Base-by-base conservation (phyloP, 2,797 vertebrate genomes). In the Hoplostethus atlanticus region DNA sequence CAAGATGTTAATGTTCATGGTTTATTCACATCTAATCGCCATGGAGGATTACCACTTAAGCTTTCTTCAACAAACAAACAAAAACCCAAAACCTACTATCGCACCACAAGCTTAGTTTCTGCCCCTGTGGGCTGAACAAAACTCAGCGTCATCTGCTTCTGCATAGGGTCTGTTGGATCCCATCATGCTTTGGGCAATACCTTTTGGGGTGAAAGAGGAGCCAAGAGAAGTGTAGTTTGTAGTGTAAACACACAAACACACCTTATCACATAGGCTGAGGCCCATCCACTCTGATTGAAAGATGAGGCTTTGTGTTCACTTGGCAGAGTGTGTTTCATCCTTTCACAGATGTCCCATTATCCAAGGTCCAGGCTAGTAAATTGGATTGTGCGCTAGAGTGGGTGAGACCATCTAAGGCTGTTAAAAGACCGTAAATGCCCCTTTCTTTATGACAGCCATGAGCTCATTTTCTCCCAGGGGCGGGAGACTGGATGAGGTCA, bases 401-500 rank as follows among this genome's bases (percentile, higher is more conserved):
- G 64, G 73, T 69, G 67, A 67, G 68, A 68, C 73, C 84, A 77
- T 86, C 73, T 76, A 82, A 83, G 86, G 86, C 86, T 81, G 89
- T 90, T 86, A 91, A 93, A 83, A 77, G 75, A 62, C 84, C 54
- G 38, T 91, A 88, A 93, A 94, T 84, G 85, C 83, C 53, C 71
- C 71, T 84, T 84, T 88, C 85, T 90, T 91, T 84, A 93, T 55
- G 80, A 92, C 79, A 81, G 77, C 85, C 84, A 85, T 92, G 93
- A 93, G 91, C 91, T 95, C 92, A 91, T 91, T 88, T 85, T 89
- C 84, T 91, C 88, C 85, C 80, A 69, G 77, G 75, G 80, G 84
- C 38, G 68, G 85, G 76, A 77, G 76, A 71, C 73, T 57, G 70
- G 87, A 90, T 95, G 93, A 95, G 92, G 94, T 95, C 92, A 94